Evolutionary conservation across 2,797 vertebrate genomes (phyloP), one percentile per base, ranked within the genome.

Genomic region (Helarctos malayanus): DNA sequence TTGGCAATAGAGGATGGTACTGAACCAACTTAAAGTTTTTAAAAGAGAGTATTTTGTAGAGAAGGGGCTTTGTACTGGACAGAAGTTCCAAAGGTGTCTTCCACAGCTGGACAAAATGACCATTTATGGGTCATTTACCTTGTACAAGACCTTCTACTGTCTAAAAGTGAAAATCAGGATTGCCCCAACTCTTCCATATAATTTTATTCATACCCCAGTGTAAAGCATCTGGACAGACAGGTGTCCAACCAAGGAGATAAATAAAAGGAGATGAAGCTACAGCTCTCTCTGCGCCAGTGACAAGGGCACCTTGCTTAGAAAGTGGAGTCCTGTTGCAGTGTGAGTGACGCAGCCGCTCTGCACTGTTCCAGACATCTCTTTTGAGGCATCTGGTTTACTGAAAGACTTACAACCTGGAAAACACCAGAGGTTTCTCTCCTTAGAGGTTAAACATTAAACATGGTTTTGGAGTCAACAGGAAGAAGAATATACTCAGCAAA

Each of bases 121-220:
- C 32, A 23, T 63, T 89, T 71, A 54, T 81, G 71, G 38, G 27
- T 75, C 14, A 52, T 79, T 78, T 85, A 38, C 38, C 25, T 90
- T 86, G 12, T 73, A n/a, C 6, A 81, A 94, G 56, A 59, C 25
- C 35, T 32, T 97, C 90, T 78, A 5, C 25, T 14, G 3, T 76
- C 41, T 89, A 27, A 89, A 91, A 95, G 35, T 84, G 81, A 83
- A 94, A 73, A 63, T 32, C 12, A 87, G 63, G 75, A 78, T 35
- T 35, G 11, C 7, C 12, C 21, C 61, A 41, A 68, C 38, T 59
- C 25, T 63, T 86, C 63, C 3, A 16, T 61, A 2, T 91, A 52
- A 61, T 92, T 84, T 97, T 81, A 54, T 29, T 95, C 21, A 32
- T 52, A 41, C 1, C 23, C 41, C 2, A 49, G 5, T 69, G 52